Evolutionary conservation across 2,797 vertebrate species (phyloP).

Genomic region (Syngnathus acus): DNA sequence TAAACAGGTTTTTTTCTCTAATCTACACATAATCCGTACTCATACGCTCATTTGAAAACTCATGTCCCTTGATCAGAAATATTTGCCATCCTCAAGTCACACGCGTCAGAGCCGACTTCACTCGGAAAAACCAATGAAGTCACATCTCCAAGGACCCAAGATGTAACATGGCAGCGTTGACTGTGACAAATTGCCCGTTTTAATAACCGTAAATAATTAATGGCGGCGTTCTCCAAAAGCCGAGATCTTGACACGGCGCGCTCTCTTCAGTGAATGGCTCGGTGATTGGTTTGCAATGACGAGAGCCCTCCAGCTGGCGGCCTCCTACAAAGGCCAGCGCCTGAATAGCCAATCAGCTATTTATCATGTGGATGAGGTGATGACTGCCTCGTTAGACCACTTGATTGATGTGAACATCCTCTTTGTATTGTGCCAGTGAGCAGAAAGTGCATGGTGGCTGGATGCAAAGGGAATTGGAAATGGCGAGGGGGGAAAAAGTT

Average conservation of each 20-base stretch:
- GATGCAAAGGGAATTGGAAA: constrained; percentile 1
- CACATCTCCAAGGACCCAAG: neutral
- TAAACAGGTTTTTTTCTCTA: too few relatives aligned
- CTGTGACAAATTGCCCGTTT: constrained; percentile 38
- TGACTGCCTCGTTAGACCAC: constrained; percentile 22
- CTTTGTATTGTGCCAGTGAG: constrained; percentile 13
- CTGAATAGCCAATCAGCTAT: constrained; percentile 49
- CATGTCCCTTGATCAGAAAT: neutral
- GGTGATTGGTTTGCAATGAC: constrained; percentile 52
- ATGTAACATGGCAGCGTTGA: constrained; percentile 4
- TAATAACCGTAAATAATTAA: constrained; percentile 49
- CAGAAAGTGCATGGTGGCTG: neutral
- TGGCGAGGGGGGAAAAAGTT: neutral
- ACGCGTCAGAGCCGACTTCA: neutral
- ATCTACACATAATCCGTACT: neutral
- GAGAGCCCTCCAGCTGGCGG: constrained; percentile 47
- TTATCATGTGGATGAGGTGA: constrained; percentile 30
- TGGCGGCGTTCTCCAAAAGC: constrained; percentile 30
- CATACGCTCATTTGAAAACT: neutral
- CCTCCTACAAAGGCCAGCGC: constrained; percentile 42
- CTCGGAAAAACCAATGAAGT: neutral
- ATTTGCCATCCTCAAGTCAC: neutral
- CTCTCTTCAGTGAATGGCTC: constrained; percentile 40
- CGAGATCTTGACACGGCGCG: constrained; percentile 37
- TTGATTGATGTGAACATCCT: constrained; percentile 12